Conservation (phyloP, 2,797 vertebrate genomes). For the Todus mexicanus region DNA sequence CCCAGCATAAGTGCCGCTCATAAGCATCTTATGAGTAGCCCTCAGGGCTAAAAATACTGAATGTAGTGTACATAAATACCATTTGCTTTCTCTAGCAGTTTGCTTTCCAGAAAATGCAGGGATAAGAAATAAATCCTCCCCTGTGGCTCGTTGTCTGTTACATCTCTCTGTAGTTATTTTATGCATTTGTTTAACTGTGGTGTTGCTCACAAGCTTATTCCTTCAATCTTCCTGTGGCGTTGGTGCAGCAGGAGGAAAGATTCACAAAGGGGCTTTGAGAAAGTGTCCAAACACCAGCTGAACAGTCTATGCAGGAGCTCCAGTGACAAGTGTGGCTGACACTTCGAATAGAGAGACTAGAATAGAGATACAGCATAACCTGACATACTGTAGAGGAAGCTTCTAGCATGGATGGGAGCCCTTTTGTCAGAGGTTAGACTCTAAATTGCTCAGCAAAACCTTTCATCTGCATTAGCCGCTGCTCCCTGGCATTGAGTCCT, state of each 20-base stretch:
- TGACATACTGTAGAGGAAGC: background rate
- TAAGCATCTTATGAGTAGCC: background rate
- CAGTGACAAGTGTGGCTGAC: background rate
- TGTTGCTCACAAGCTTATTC: background rate
- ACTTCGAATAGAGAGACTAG: background rate
- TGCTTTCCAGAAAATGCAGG: background rate
- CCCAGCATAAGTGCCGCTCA: background rate
- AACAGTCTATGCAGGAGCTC: background rate
- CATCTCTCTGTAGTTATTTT: background rate
- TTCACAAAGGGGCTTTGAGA: background rate
- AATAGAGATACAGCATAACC: background rate
- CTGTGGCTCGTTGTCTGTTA: background rate
- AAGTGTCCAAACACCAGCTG: background rate
- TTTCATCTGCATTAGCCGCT: background rate
- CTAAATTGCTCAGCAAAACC: background rate
- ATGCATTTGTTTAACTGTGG: background rate
- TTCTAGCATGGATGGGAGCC: background rate
- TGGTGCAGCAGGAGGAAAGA: background rate
- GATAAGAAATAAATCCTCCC: constrained; percentile 24
- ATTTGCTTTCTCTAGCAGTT: background rate
- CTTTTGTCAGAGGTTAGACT: background rate
- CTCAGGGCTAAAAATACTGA: constrained; percentile 5
- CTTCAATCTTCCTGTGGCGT: background rate
- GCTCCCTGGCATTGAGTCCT: background rate
- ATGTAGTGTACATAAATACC: background rate